A percentile compares a stretch with the other conserved stretches of the same genome.
phyloP scores from a whole-genome alignment of 2,888 invertebrate genomes.

The Gortyna flavago region DNA sequence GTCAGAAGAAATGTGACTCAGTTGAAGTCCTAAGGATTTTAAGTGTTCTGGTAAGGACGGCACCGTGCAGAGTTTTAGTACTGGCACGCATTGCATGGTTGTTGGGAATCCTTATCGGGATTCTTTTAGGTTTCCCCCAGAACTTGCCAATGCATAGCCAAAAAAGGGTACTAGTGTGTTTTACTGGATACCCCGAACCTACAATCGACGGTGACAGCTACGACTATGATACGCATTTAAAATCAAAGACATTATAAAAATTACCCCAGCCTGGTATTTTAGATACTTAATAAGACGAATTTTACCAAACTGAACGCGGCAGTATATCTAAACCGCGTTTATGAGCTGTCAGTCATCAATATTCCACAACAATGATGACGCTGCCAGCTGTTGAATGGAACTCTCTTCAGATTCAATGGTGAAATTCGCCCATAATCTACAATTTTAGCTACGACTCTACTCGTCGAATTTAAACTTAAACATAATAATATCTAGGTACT shows the following conservation, averaged over 20 bases:
- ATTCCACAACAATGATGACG: neutral
- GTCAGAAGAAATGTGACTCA: neutral
- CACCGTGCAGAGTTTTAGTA: neutral
- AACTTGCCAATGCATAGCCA: neutral
- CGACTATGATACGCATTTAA: neutral
- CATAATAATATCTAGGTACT: neutral
- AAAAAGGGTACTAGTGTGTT: neutral
- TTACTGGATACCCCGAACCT: neutral
- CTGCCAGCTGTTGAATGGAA: neutral
- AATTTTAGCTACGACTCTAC: neutral
- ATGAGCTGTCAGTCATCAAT: neutral
- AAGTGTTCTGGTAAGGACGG: neutral
- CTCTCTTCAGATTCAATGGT: neutral
- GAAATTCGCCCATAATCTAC: neutral
- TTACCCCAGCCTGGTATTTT: neutral
- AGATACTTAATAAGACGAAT: neutral
- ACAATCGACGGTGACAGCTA: neutral
- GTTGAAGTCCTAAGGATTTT: neutral
- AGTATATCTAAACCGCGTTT: neutral
- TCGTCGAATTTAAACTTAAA: neutral
- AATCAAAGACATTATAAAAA: neutral
- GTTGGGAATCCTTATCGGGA: neutral
- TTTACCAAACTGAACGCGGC: neutral
- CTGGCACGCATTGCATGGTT: too few relatives aligned
- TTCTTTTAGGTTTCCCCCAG: neutral